Percentiles rank a stretch among this genome's conserved stretches.
Conservation (phyloP, 2,888 invertebrate species). For the Metopia argyrocephala region DNA sequence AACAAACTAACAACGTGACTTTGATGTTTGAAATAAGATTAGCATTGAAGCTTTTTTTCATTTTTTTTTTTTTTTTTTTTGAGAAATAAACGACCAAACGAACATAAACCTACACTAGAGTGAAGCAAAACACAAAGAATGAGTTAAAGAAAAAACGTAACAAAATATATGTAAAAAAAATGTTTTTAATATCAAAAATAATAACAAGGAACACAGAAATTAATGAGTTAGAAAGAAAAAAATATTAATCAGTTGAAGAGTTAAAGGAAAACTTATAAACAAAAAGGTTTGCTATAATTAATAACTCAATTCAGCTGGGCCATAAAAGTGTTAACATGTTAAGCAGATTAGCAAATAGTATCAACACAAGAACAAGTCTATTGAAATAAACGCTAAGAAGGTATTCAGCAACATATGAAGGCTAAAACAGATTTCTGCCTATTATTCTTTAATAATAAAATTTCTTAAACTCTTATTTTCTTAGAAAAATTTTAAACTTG, state of each 20-base stretch:
- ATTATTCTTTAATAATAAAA: no score
- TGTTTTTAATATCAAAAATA: background rate
- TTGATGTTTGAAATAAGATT: constrained; percentile 73
- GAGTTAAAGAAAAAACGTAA: background rate
- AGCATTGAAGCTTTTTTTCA: constrained; percentile 64
- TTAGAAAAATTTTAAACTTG: no score
- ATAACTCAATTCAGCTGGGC: constrained; percentile 36
- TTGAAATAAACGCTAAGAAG: background rate
- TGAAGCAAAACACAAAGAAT: background rate
- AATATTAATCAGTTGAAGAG: constrained; percentile 54
- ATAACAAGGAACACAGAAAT: constrained; percentile 53
- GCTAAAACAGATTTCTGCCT: no score
- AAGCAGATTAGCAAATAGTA: background rate
- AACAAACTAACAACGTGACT: constrained; percentile 71
- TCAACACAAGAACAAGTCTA: background rate
- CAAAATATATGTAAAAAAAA: background rate
- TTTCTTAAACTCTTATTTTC: no score
- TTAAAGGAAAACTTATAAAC: constrained; percentile 42
- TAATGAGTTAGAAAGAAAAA: constrained; percentile 63
- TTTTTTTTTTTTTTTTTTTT: no score
- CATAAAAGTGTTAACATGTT: constrained; percentile 34
- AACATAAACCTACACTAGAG: constrained; percentile 38
- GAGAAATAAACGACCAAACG: background rate
- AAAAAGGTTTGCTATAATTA: constrained; percentile 48
- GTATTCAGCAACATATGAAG: no score